Evolutionary conservation across 1,140 invertebrate genomes (phyloP), one percentile per base, ranked within the genome.

Genomic region (Galendromus occidentalis): DNA sequence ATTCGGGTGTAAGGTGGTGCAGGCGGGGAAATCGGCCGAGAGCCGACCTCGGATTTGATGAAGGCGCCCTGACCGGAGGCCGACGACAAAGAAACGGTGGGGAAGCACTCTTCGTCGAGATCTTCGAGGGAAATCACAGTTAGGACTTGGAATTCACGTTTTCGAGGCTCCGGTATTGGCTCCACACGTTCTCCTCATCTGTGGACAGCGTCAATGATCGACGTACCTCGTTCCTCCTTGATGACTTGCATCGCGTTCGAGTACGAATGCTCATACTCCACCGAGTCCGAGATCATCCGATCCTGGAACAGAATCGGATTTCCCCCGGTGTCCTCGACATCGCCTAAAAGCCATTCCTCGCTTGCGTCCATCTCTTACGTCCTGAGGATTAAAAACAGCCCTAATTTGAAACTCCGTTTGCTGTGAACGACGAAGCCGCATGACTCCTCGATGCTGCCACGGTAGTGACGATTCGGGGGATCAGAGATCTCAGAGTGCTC

Each of bases 21-120:
- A 14, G 66, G 66, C 0, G 72, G 70, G 4, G 73, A 74, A 20
- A 70, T 66, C 1, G 72, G 69, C 42, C 70, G 70, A 2, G 68
- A 70, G 1, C 71, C 66, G 7, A 74, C 74, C 67, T 76, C 79
- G 67, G 81, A 78, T 67, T 80, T 75, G 63, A 74, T 69, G 69
- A 67, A 29, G 2, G 71, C 33, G 12, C 67, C 67, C n/a, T 76
- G 73, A 69, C 74, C 51, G 20, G 67, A 39, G 64, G 75, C 80
- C 59, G 79, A 81, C 65, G 81, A 83, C 74, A 84, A 78, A 44
- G 84, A 82, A 70, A 86, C 85, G 14, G 82, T 80, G 39, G 84
- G 83, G 73, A 84, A 87, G 74, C 84, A 87, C 72, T 88, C 86
- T 67, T 86, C 84, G 73, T 88, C 86, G 82, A 88, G 86, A 71